Evolutionary conservation across 2,113 vertebrate genomes (phyloP).

Genomic region (Alaudala cheleensis): DNA sequence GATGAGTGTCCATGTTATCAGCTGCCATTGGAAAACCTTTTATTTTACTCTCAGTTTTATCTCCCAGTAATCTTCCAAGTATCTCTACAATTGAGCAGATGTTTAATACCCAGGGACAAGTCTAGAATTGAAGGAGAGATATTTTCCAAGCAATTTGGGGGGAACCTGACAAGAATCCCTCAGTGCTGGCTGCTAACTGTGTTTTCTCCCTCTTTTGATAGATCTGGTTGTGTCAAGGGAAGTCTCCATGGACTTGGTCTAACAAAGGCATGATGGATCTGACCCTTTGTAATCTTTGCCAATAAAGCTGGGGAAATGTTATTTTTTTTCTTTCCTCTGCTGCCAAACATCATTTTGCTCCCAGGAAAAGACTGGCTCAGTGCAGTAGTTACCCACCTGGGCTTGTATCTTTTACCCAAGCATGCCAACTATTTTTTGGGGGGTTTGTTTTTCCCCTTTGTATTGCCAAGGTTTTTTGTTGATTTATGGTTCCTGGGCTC

Average conservation of each 20-base stretch:
- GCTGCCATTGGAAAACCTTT: background rate
- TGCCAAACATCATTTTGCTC: slow-evolving; percentile 1
- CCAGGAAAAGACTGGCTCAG: background rate
- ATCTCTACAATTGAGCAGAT: background rate
- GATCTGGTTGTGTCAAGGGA: slow-evolving; percentile 14
- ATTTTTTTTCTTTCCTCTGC: background rate
- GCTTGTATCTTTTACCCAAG: background rate
- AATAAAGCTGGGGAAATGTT: slow-evolving; percentile 6
- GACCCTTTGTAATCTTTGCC: slow-evolving; percentile 25
- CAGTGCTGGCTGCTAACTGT: background rate
- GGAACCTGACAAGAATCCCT: background rate
- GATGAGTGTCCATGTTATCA: rapidly evolving
- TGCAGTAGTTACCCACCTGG: background rate
- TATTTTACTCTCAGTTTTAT: background rate
- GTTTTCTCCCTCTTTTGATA: slow-evolving; percentile 38
- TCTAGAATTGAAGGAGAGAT: background rate
- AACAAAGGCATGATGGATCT: slow-evolving; percentile 27
- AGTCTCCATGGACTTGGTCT: background rate
- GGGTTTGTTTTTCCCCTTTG: background rate
- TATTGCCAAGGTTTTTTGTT: background rate
- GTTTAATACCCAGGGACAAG: slow-evolving; percentile 26
- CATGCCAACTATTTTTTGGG: background rate
- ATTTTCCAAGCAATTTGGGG: slow-evolving; percentile 24
- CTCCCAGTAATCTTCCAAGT: background rate
- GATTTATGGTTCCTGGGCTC: background rate